Base-by-base conservation (phyloP, 2,888 invertebrate genomes). In the Pecten maximus region DNA sequence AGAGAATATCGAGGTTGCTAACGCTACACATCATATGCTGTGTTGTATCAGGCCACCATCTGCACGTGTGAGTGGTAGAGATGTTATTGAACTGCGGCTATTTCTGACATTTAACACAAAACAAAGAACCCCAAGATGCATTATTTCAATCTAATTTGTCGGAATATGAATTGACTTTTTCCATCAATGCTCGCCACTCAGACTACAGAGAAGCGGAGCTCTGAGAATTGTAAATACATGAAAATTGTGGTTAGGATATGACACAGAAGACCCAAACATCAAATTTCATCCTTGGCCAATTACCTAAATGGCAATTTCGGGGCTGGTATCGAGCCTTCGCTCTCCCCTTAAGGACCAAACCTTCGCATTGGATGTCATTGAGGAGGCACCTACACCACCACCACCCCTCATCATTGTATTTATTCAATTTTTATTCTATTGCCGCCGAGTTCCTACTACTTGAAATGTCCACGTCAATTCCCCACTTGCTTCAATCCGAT, bases 71-170 rank as follows among this genome's bases (percentile, higher is more conserved):
- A 35, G 10, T 10, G n/a, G 74, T 6, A 74, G 74, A 35, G 23
- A 28, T 35, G 35, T 2, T 28, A 12, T 0, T 10, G 10, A 23
- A 6, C 35, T 35, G 23, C 6, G 6, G 74, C 35, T 74, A 74
- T 74, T 74, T 35, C 74, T 74, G 74, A 74, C 35, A 74, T 74
- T 74, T 74, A 74, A 74, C 74, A 74, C 74, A 74, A 74, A 74
- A 74, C 74, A 74, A 74, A 74, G 74, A 74, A 74, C 74, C 74
- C 74, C 74, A 74, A 74, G 74, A 74, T 74, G 74, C 74, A 74
- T 74, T 74, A 35, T 74, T 74, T 74, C 74, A 74, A 74, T 74
- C 74, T 74, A 74, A 74, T 74, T 74, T 74, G 74, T 74, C 74
- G 74, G 74, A 74, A 74, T 74, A 74, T 74, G 28, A 74, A 74